A percentile compares a stretch with the other conserved stretches of the same genome.
Evolutionary conservation across 2,888 invertebrate genomes (phyloP).

Genomic region (Andrena camellia): DNA sequence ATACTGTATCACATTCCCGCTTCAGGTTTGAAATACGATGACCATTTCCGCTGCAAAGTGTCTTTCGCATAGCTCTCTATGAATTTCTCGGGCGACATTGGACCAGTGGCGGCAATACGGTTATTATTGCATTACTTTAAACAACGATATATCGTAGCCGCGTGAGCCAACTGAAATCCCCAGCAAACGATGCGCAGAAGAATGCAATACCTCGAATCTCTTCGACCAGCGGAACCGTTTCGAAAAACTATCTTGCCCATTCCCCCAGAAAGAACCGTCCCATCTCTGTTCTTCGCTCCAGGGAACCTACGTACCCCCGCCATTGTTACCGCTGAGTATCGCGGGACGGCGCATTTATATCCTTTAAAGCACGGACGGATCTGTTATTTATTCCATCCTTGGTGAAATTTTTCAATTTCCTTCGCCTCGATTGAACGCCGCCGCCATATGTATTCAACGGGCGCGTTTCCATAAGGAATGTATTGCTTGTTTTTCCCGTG

Average conservation of each 20-base stretch:
- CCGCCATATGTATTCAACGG: constrained; percentile 45
- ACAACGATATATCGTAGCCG: not conserved
- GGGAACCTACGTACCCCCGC: constrained; percentile 13
- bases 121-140: constrained; percentile 18
- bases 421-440: constrained; percentile 46
- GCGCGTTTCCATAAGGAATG: constrained; percentile 55
- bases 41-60: constrained; percentile 9
- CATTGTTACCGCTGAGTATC: constrained; percentile 48
- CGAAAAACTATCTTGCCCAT: not conserved
- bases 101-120: not conserved
- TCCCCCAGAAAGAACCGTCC: not conserved
- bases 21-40: constrained; percentile 9
- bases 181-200: not conserved
- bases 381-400: constrained; percentile 61
- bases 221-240: not conserved
- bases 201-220: not conserved
- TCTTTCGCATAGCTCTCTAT: not conserved
- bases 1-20: not conserved
- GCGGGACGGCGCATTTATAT: constrained; percentile 46
- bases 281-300: not conserved
- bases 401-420: constrained; percentile 67
- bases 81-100: not conserved
- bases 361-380: constrained; percentile 56
- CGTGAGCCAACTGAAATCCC: not conserved
- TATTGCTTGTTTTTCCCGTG: constrained; percentile 46